A percentile compares a stretch with the other conserved stretches of the same genome.
Evolutionary conservation across 1,140 invertebrate species (phyloP).

Genomic region (Zaprionus taronus): DNA sequence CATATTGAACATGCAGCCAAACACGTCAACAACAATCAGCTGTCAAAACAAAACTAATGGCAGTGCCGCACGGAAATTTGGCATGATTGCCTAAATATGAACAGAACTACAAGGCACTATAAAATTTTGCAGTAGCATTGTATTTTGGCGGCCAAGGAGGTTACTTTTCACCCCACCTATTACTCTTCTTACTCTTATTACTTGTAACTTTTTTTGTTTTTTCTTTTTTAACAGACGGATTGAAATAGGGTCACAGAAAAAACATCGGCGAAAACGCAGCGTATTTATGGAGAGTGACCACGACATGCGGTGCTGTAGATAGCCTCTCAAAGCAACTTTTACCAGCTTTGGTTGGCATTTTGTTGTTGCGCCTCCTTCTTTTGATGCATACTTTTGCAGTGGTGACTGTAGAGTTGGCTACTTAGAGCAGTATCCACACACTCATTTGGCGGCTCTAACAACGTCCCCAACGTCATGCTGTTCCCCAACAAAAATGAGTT

Average conservation of each 20-base stretch:
- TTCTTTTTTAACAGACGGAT: slow-evolving; percentile 89
- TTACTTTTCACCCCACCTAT: no score
- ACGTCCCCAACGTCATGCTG: slow-evolving; percentile 93
- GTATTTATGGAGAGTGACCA: slow-evolving; percentile 84
- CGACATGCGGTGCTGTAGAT: slow-evolving; percentile 94
- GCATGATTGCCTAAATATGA: no score
- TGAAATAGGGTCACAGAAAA: slow-evolving; percentile 89
- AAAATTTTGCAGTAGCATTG: no score
- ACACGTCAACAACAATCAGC: no score
- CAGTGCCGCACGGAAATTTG: no score
- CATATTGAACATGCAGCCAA: no score
- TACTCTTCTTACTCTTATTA: neutral
- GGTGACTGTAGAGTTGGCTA: slow-evolving; percentile 97
- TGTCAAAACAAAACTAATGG: no score
- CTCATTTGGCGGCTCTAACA: slow-evolving; percentile 94
- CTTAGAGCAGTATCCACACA: slow-evolving; percentile 96
- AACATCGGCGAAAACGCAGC: slow-evolving; percentile 89
- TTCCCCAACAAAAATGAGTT: slow-evolving; percentile 93
- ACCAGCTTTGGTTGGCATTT: slow-evolving; percentile 99
- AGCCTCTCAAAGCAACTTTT: slow-evolving; percentile 97
- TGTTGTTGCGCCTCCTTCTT: slow-evolving; percentile 98
- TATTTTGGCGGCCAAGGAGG: no score
- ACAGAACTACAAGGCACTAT: no score
- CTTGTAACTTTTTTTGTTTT: slow-evolving; percentile 13
- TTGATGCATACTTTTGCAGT: slow-evolving; percentile 98